Evolutionary conservation across 1,140 invertebrate species (phyloP).

Genomic region (Orius laevigatus): DNA sequence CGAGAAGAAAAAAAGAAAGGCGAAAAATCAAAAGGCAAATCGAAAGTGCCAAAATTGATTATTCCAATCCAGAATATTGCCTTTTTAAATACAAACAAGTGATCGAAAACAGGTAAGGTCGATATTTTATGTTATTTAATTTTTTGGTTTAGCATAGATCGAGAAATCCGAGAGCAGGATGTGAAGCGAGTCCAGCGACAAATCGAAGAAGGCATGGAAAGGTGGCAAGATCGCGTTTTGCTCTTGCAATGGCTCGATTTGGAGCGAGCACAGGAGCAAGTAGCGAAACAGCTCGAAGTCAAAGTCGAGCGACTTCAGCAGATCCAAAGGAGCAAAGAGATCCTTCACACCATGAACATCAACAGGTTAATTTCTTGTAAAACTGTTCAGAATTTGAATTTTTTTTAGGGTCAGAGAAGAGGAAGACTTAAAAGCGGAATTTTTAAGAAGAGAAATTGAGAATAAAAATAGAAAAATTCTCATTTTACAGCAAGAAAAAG

Average conservation of each 20-base stretch:
- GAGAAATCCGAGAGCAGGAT: slow-evolving; percentile 21
- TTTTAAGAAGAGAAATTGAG: slow-evolving; percentile 20
- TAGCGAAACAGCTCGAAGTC: slow-evolving; percentile 19
- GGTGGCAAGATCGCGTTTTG: slow-evolving; percentile 25
- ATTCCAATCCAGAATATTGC: slow-evolving; percentile 16
- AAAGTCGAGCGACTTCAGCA: slow-evolving; percentile 18
- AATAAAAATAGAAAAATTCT: slow-evolving; percentile 24
- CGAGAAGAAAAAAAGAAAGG: not conserved
- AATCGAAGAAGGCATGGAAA: slow-evolving; percentile 22
- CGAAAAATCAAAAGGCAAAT: not conserved
- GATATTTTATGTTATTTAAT: slow-evolving; percentile 6
- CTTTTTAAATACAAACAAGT: slow-evolving; percentile 20
- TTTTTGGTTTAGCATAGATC: slow-evolving; percentile 20
- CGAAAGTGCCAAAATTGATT: slow-evolving; percentile 1
- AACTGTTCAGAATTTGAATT: not conserved
- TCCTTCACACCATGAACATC: slow-evolving; percentile 10
- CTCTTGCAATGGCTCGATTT: slow-evolving; percentile 22
- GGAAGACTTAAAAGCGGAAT: slow-evolving; percentile 18
- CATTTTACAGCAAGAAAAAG: slow-evolving; percentile 21
- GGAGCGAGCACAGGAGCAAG: slow-evolving; percentile 19
- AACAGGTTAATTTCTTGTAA: slow-evolving; percentile 15
- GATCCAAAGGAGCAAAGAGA: slow-evolving; percentile 18
- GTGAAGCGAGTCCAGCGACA: slow-evolving; percentile 22
- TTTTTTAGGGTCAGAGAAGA: slow-evolving; percentile 20
- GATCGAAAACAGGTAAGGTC: slow-evolving; percentile 21